Base-by-base conservation (phyloP, 2,888 invertebrate genomes). In the Caradrina clavipalpis region DNA sequence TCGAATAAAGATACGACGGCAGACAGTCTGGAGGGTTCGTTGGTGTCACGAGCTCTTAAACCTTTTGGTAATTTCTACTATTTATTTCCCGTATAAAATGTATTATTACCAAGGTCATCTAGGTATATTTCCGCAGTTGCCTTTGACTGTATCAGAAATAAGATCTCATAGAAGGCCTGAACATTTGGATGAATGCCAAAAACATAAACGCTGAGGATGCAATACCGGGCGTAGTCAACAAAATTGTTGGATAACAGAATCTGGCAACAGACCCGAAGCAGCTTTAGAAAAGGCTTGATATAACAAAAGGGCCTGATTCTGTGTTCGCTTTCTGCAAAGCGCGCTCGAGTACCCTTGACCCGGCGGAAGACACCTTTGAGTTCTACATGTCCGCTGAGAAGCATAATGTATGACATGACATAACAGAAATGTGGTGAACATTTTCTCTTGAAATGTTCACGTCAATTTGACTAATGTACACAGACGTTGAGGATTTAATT, bases 311-410 rank as follows among this genome's bases (percentile, higher is more conserved):
- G 31, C 56, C 50, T 56, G 65, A 75, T 57, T 60, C 56, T 35
- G 58, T 62, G 75, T 67, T 79, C 80, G 76, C 76, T 76, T 76
- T 79, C 67, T 59, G 67, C 58, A 74, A 76, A 76, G 75, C 67
- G 50, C 42, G 51, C 31, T 74, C n/a, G 13, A 76, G 75, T 66
- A 42, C 68, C 51, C 74, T 79, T 50, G 67, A 79, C 57, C 21
- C 13, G 59, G 35, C 50, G 49, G 74, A 45, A 73, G 54, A 42
- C 22, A 59, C 76, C 58, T 79, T 79, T 68, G 62, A 74, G 55
- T 35, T 67, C 42, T 45, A 31, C 73, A 26, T 49, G 54, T 21
- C 31, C 19, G 54, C 47, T 51, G 21, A 26, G 51, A 73, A 49
- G 67, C 35, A 39, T 45, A 49, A 49, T 53, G 10, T 22, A 39